Evolutionary conservation across 1,140 invertebrate species (phyloP).

Genomic region (Aphidius gifuensis): DNA sequence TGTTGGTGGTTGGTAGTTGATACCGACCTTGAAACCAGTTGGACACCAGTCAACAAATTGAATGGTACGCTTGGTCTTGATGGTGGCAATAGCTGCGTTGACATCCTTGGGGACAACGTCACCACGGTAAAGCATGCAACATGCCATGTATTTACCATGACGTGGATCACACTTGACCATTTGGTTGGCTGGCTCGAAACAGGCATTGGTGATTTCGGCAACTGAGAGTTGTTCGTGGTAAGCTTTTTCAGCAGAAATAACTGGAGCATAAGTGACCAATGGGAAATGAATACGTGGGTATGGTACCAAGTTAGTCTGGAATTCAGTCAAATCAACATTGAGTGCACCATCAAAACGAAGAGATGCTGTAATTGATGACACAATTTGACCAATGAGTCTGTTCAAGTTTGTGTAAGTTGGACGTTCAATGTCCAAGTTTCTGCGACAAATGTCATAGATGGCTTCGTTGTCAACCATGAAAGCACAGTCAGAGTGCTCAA

Average conservation of each 20-base stretch:
- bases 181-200: constrained; percentile 86
- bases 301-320: constrained; percentile 85
- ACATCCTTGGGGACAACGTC: constrained; percentile 79
- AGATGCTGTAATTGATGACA: constrained; percentile 83
- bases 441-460: constrained; percentile 86
- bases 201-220: constrained; percentile 86
- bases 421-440: constrained; percentile 82
- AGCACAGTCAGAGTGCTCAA: constrained; percentile 81
- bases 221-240: constrained; percentile 80
- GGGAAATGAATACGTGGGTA: constrained; percentile 84
- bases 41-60: constrained; percentile 92
- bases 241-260: constrained; percentile 82
- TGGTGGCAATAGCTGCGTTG: constrained; percentile 79
- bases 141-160: constrained; percentile 88
- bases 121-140: constrained; percentile 76
- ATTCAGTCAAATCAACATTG: constrained; percentile 88
- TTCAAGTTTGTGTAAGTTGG: constrained; percentile 82
- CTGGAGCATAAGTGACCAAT: constrained; percentile 81
- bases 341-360: constrained; percentile 84
- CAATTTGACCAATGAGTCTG: constrained; percentile 79
- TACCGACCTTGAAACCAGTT: constrained; percentile 81
- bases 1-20: constrained; percentile 78
- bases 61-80: constrained; percentile 81
- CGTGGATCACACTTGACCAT: constrained; percentile 92
- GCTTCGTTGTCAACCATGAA: constrained; percentile 87